Conservation (phyloP, 2,888 invertebrate species). For the Nomada flava region DNA sequence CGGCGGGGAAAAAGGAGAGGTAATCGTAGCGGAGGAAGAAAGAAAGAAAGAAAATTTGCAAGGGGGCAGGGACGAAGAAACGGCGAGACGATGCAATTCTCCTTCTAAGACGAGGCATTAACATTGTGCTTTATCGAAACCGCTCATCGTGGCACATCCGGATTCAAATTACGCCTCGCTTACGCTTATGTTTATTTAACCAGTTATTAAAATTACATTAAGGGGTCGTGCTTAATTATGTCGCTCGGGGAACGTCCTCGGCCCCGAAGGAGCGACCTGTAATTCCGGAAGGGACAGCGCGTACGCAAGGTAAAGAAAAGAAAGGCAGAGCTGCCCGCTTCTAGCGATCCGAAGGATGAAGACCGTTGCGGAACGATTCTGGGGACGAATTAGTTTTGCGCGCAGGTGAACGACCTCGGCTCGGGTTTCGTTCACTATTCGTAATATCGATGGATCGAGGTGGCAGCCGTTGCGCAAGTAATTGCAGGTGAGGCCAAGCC, state of each 20-base stretch:
- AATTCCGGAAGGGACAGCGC: constrained; percentile 62
- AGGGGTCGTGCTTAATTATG: constrained; percentile 77
- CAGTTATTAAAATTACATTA: constrained; percentile 84
- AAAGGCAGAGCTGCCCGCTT: not conserved
- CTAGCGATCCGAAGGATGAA: constrained; percentile 46
- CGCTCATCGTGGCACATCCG: constrained; percentile 83
- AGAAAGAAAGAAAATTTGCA: constrained; percentile 30
- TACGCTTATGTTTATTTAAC: constrained; percentile 84
- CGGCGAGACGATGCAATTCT: constrained; percentile 64
- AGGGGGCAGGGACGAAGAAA: constrained; percentile 64
- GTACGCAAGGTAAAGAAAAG: not conserved
- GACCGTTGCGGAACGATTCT: constrained; percentile 56
- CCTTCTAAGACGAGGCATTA: constrained; percentile 73
- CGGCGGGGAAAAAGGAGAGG: constrained; percentile 26
- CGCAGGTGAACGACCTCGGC: constrained; percentile 52
- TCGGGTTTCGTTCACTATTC: constrained; percentile 25
- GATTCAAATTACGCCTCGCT: constrained; percentile 83
- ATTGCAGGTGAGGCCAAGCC: not conserved
- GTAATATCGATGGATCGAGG: constrained; percentile 40
- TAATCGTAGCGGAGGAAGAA: constrained; percentile 27
- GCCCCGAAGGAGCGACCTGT: constrained; percentile 35
- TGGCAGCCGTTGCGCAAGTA: constrained; percentile 26
- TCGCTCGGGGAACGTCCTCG: constrained; percentile 60
- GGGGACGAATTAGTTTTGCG: constrained; percentile 54
- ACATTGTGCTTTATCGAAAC: constrained; percentile 82